Percentiles rank a stretch among this genome's conserved stretches.
Evolutionary conservation across 2,888 invertebrate genomes (phyloP).

Genomic region (Syrphus vitripennis): DNA sequence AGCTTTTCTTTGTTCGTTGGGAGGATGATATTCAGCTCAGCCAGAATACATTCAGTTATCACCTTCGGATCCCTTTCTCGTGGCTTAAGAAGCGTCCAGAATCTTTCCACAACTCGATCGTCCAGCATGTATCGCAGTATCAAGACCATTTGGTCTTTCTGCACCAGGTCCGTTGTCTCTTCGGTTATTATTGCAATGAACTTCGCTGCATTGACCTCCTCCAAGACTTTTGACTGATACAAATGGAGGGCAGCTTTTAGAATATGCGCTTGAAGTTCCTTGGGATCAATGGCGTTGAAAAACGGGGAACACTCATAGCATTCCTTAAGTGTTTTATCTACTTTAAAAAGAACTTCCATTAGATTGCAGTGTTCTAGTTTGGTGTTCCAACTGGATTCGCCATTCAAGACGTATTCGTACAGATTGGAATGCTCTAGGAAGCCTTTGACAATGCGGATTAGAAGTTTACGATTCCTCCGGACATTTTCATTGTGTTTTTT

Average conservation of each 20-base stretch:
- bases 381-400: slow-evolving; percentile 14
- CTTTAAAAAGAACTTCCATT: slow-evolving; percentile 37
- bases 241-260: slow-evolving; percentile 26
- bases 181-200: slow-evolving; percentile 55
- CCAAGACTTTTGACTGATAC: slow-evolving; percentile 40
- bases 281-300: slow-evolving; percentile 12
- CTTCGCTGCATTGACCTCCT: slow-evolving; percentile 39
- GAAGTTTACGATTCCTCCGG: slow-evolving; percentile 29
- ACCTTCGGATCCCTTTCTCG: slow-evolving; percentile 3
- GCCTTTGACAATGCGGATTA: slow-evolving; percentile 34
- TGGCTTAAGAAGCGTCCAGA: slow-evolving; percentile 46
- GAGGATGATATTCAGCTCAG: slow-evolving; percentile 33
- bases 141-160: slow-evolving; percentile 44
- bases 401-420: slow-evolving; percentile 48
- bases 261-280: slow-evolving; percentile 37
- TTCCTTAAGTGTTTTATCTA: slow-evolving; percentile 38
- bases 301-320: slow-evolving; percentile 42
- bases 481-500: slow-evolving; percentile 47
- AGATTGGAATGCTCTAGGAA: slow-evolving; percentile 43
- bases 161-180: slow-evolving; percentile 52
- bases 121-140: slow-evolving; percentile 48
- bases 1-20: slow-evolving; percentile 45
- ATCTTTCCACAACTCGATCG: slow-evolving; percentile 52
- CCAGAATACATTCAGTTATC: slow-evolving; percentile 17
- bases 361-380: slow-evolving; percentile 20